Base-by-base conservation (phyloP, 2,888 invertebrate species). In the Meliscaeva auricollis region DNA sequence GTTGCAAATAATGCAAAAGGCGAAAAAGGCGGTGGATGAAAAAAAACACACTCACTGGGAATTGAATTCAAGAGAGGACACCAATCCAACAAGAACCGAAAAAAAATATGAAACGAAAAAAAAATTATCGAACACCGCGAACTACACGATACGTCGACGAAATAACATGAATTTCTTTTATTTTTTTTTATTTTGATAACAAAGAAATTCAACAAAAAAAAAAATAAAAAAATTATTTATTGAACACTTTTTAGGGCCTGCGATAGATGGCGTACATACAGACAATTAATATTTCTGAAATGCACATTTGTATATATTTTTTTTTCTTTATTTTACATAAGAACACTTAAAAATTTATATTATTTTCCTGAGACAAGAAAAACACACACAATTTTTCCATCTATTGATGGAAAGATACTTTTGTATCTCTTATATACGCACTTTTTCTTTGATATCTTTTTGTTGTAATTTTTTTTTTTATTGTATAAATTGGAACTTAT, bases 1-100 rank as follows among this genome's bases (percentile, higher is more conserved):
- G 62, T 58, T 66, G 44, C 66, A 50, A 68, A 74, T 64, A 54
- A 70, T 74, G 54, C 69, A 64, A 69, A 62, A 38, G 70, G 35
- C 56, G 8, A 81, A 76, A 82, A 76, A 84, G 85, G 85, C 85
- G 85, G 81, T 80, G 76, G 69, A 81, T 77, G 48, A 80, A 80
- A 20, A 80, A 38, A 75, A 46, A 73, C 46, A 41, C 54, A 56
- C 52, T 62, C 69, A 38, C 64, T 64, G 30, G 30, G 64, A 46
- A 62, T 44, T 70, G 52, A 82, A 58, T 54, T 38, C 64, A 75
- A 72, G 66, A 70, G 69, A 75, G 66, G 64, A 68, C 72, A 83
- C 54, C 44, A 44, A 72, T 66, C 64, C 64, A 56, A 69, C 52
- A 60, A 38, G 26, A 66, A 38, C n/a, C 20, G 64, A 41, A 38